These are phyloP conservation scores for Lampris incognitus DNA, from an alignment of 2,113 vertebrate species.

Conservation along the genomic window DNA sequence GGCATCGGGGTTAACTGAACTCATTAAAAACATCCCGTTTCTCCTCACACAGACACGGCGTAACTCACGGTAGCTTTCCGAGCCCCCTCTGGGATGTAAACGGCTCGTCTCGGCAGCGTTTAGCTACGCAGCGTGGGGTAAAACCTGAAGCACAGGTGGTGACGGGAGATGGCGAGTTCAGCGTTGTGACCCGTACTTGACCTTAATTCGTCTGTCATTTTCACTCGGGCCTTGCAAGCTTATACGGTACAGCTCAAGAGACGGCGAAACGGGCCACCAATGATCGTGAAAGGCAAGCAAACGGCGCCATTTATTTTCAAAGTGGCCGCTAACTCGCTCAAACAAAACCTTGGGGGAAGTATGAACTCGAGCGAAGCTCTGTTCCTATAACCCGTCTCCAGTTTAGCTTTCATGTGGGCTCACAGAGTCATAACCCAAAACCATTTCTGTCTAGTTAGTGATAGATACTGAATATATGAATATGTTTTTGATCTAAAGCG, in stretches of 20 bases:
- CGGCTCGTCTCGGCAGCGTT: background rate
- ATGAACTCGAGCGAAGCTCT: background rate
- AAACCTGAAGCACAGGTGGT: background rate
- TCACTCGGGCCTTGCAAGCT: background rate
- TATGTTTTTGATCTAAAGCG: conserved; percentile 56
- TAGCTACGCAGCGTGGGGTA: background rate
- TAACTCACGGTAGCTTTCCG: background rate
- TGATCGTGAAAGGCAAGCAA: background rate
- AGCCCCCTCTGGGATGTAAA: background rate
- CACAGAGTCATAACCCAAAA: conserved; percentile 35
- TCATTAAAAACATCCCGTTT: conserved; percentile 52
- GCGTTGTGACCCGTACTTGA: too few relatives aligned
- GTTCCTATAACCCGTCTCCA: conserved; percentile 51
- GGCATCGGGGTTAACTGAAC: conserved; percentile 48
- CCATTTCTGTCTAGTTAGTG: conserved; percentile 45
- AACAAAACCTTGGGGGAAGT: conserved; percentile 26
- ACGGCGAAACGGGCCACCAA: background rate
- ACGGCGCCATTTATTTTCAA: background rate
- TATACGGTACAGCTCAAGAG: background rate
- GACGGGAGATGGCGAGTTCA: too few relatives aligned
- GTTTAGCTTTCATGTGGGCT: conserved; percentile 54
- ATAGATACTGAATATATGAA: conserved; percentile 54
- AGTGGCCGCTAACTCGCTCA: conserved; percentile 7
- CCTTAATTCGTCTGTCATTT: too few relatives aligned
- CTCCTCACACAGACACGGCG: background rate